Base-by-base conservation (phyloP, 2,113 vertebrate genomes). In the Cyprinus carpio region DNA sequence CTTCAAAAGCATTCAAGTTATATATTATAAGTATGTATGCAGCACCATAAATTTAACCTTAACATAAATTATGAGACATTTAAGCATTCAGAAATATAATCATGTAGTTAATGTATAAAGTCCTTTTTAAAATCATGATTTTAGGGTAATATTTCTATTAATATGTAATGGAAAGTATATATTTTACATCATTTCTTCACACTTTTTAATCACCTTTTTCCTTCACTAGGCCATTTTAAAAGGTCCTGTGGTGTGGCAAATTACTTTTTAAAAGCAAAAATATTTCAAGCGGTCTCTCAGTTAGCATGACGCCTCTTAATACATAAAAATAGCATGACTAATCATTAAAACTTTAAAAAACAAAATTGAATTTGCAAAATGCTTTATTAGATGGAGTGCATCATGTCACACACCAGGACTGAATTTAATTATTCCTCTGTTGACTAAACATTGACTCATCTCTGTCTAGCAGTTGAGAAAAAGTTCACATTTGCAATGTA, bases 401-500 rank as follows among this genome's bases (percentile, higher is more conserved):
- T 75, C 74, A 54, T 18, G 46, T 29, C 74, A 75, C 27, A 49
- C 46, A 27, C 27, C 74, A 51, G 25, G 25, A 18, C 78, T 46
- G n/a, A 81, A 25, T 64, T 29, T 9, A 64, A 27, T 46, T 80
- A 43, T 46, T 80, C 58, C 37, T 62, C 54, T 46, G 58, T 64
- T 75, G 46, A 27, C 34, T 71, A 49, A 77, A 77, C 74, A 60
- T 76, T 49, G 46, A 72, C 40, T 85, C 9, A 40, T 60, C 31
- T 71, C 72, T 71, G 25, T 58, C 84, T 43, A 56, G 4, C 76
- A 58, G 65, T 58, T 71, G 65, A 80, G 9, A n/a, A 29, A 72
- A 80, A 87, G 49, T 72, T 54, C 75, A 67, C 75, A 79, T 79
- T 77, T 78, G 51, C 75, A 51, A 67, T 54, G 54, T 71, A 79